Evolutionary conservation across 2,888 invertebrate genomes (phyloP).

Genomic region (Acleris cristana): DNA sequence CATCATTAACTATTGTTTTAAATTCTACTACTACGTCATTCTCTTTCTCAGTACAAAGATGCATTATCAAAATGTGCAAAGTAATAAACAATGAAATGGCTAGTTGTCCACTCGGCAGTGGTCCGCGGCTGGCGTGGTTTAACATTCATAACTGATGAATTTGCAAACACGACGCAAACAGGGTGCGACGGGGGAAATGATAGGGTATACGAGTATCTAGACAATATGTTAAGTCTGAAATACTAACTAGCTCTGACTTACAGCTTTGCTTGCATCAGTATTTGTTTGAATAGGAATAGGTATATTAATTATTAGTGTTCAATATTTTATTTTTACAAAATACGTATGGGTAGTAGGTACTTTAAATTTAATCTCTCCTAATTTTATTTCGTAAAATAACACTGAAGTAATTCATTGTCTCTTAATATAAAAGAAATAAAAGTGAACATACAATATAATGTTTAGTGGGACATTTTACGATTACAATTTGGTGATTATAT

Average conservation of each 20-base stretch:
- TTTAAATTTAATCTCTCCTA: too few species aligned
- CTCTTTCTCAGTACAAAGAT: not conserved
- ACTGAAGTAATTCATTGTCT: too few species aligned
- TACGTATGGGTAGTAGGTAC: too few species aligned
- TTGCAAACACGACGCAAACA: slow-evolving; percentile 43
- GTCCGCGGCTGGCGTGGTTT: slow-evolving; percentile 12
- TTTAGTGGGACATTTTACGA: too few species aligned
- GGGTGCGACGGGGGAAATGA: not conserved
- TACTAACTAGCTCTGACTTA: not conserved
- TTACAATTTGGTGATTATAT: too few species aligned
- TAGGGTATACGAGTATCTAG: not conserved
- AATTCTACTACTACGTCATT: too few species aligned
- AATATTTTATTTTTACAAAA: too few species aligned
- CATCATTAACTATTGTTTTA: too few species aligned
- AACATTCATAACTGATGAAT: slow-evolving; percentile 53
- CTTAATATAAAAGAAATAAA: too few species aligned
- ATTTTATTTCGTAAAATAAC: too few species aligned
- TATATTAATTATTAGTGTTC: too few species aligned
- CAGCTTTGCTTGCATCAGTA: not conserved
- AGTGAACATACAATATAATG: not conserved
- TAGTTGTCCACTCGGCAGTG: not conserved
- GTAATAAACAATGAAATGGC: not conserved
- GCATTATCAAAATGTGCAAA: not conserved
- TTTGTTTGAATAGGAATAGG: not conserved
- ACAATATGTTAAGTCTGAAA: not conserved